Conservation (phyloP, 2,888 invertebrate genomes). For the Eurytoma californica region DNA sequence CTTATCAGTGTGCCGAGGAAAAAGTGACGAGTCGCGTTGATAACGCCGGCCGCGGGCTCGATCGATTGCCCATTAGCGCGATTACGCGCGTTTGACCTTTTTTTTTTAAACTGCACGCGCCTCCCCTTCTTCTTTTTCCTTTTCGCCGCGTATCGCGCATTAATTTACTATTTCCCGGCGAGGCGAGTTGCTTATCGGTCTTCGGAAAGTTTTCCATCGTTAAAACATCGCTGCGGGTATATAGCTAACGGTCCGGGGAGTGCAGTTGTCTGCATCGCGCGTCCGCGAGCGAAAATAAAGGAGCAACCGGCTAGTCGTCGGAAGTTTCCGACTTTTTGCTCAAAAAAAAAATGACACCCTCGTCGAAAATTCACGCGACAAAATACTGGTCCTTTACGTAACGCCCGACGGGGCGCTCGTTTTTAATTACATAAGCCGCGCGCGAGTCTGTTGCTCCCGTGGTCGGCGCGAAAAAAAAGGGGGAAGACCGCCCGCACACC, state of each 20-base stretch:
- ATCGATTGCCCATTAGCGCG: neutral
- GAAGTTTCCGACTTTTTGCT: too few species aligned
- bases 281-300: too few species aligned
- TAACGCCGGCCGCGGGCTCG: neutral
- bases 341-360: too few species aligned
- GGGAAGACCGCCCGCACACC: neutral
- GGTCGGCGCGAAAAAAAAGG: neutral
- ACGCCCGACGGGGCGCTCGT: neutral
- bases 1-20: neutral
- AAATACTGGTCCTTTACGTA: slow-evolving; percentile 54
- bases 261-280: too few species aligned
- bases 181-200: too few species aligned
- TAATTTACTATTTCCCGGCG: too few species aligned
- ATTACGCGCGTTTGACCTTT: too few species aligned
- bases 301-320: neutral
- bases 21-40: neutral
- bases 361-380: neutral
- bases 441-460: neutral
- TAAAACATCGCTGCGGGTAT: too few species aligned
- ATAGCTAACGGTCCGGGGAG: too few species aligned
- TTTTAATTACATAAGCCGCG: slow-evolving; percentile 40
- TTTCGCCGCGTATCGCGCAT: neutral
- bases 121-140: neutral
- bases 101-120: too few species aligned
- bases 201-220: too few species aligned